phyloP scores from a whole-genome alignment of 92 coral and sea anemone genomes.

The Zoanthus sociatus region DNA sequence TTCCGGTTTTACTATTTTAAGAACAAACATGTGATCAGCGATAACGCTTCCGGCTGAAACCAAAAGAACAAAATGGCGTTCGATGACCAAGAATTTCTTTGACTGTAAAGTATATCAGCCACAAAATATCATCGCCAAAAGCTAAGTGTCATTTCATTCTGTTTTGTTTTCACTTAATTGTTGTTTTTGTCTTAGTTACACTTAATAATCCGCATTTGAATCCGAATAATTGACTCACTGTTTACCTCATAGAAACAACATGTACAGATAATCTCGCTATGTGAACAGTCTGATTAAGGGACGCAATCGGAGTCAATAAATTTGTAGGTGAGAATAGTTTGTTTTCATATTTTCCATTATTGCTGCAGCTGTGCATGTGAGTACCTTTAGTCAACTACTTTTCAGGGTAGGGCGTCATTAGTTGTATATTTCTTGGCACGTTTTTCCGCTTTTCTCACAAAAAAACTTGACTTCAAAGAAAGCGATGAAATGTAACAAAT shows the following conservation, averaged over 20 bases:
- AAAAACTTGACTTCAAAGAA: too few relatives aligned
- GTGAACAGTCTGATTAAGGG: not conserved
- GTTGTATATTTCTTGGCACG: too few relatives aligned
- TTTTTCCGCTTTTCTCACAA: too few relatives aligned
- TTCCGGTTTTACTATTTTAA: not conserved
- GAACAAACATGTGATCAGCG: too few relatives aligned
- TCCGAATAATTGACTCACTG: not conserved
- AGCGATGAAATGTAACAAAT: too few relatives aligned
- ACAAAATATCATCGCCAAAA: not conserved
- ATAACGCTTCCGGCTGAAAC: not conserved
- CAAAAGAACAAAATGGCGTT: not conserved
- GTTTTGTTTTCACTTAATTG: not conserved
- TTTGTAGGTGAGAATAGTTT: not conserved
- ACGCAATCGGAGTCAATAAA: not conserved
- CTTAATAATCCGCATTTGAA: not conserved
- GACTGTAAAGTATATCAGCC: not conserved
- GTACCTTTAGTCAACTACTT: not conserved
- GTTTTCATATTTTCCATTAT: not conserved
- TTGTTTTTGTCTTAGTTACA: not conserved
- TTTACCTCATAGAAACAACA: not conserved
- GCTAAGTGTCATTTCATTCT: not conserved
- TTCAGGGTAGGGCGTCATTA: not conserved
- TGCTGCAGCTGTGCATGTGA: not conserved
- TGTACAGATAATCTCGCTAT: not conserved
- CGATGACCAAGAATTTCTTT: not conserved